Percentiles rank a stretch among this genome's conserved stretches.
phyloP scores from a whole-genome alignment of 2,113 vertebrate species.

The Perccottus glenii region DNA sequence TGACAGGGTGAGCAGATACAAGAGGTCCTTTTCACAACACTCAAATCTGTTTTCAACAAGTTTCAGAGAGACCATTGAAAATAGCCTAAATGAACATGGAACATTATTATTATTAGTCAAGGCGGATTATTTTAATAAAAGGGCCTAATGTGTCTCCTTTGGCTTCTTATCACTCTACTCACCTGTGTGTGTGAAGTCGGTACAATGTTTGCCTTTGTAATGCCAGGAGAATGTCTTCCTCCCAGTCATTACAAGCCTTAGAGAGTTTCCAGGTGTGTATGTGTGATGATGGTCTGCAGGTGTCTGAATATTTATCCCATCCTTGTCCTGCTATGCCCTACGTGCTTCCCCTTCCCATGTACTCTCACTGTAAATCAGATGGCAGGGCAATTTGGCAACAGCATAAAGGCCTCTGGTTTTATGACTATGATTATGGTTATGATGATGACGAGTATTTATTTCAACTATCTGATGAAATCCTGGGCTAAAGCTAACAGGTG shows the following conservation, averaged over 20 bases:
- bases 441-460: constrained; percentile 80
- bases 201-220: constrained; percentile 77
- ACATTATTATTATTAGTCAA: constrained; percentile 60
- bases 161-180: constrained; percentile 56
- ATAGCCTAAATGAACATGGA: constrained; percentile 14
- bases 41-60: constrained; percentile 62
- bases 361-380: constrained; percentile 74
- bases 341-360: constrained; percentile 39
- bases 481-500: constrained; percentile 77
- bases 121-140: constrained; percentile 70
- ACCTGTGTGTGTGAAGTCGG: constrained; percentile 63
- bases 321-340: constrained; percentile 45
- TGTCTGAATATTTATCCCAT: constrained; percentile 58
- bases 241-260: constrained; percentile 49
- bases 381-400: constrained; percentile 74
- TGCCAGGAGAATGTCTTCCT: constrained; percentile 64
- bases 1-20: constrained; percentile 56
- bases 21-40: constrained; percentile 48
- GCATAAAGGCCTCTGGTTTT: constrained; percentile 73
- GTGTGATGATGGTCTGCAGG: constrained; percentile 59
- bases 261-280: constrained; percentile 66
- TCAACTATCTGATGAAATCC: constrained; percentile 79
- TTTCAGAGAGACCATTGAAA: constrained; percentile 41
- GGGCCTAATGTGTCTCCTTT: constrained; percentile 58
- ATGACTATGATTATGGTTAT: constrained; percentile 79